Base-by-base conservation (phyloP, 2,888 invertebrate species). In the Sarcophaga subvicina region DNA sequence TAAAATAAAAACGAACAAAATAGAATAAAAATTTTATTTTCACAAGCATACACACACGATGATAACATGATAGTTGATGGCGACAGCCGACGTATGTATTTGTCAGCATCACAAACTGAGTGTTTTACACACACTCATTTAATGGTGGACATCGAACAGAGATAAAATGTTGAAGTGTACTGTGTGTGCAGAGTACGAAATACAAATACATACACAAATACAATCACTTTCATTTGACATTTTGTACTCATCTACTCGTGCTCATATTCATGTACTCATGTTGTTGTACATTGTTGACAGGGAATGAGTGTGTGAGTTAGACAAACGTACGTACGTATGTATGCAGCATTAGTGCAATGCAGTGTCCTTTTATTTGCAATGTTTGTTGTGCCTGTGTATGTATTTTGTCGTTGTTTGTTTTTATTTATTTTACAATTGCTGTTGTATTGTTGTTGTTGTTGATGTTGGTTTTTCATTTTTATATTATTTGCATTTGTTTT, bases 401-500 rank as follows among this genome's bases (percentile, higher is more conserved):
- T 27, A 37, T 49, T 22, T 70, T 49, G 59, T 84, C 75, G 69
- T 22, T 71, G 49, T 22, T 62, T 63, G 49, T 63, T 8, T 27
- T 83, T 80, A 78, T 72, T 73, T 81, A 45, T 72, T 72, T 77
- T 70, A 14, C 47, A 60, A 49, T 60, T 67, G 11, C 67, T 67
- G 63, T 86, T 62, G 77, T 69, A 12, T 25, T 64, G 64, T 45
- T 66, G 2, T 72, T 66, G 54, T 66, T 17, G 59, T 49, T 66
- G 54, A 25, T 37, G 59, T 49, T 66, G 59, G 27, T 37, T 54
- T 67, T 71, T 45, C 14, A 63, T 75, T 70, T 69, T 59, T 62
- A 60, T 37, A 37, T 37, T 37, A 37, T 37, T 37, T 37, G 37
- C 89, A 88, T 89, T 89, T 73, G 25, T 54, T 72, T 77, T 83